Evolutionary conservation across 2,888 invertebrate genomes (phyloP), one percentile per base, ranked within the genome.

Genomic region (Epirrhoe alternata): DNA sequence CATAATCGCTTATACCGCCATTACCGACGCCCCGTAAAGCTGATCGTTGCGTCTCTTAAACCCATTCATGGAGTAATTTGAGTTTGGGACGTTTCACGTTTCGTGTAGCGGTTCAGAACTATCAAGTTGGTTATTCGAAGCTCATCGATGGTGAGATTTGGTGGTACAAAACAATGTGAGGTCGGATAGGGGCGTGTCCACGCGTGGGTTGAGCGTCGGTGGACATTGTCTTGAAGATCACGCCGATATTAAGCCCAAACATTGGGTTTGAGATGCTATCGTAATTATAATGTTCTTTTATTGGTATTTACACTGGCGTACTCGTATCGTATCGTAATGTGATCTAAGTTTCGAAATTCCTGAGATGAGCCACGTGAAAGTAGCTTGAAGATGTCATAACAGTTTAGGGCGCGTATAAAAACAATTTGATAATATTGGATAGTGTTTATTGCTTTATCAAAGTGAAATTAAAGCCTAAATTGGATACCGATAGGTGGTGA

Each of bases 221-320:
- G 90, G 90, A 91, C 92, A 92, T 87, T 88, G 90, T 89, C 85
- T 81, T 82, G 84, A 81, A 84, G 84, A 85, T 85, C 82, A 78
- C 76, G 74, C 78, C 77, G 88, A 88, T 87, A 86, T 81, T 82
- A 80, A 79, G 82, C 77, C 86, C 88, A 89, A 89, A 90, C 90
- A 89, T 86, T 84, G 83, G 84, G 80, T 81, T 75, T 76, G 79
- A 86, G 90, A 92, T 92, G 78, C 75, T 91, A 92, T 92, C 92
- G 78, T 84, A 87, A 89, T 92, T 91, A 91, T 92, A 90, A 92
- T 87, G 90, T 86, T 87, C 82, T 85, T 87, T 86, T 90, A 90
- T 89, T 88, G 87, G 85, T 91, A 88, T 91, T 91, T 90, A 91
- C 90, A 86, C 83, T 78, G 83, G 70, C 65, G 70, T 73, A 72